Evolutionary conservation across 2,797 vertebrate genomes (phyloP).

Genomic region (Nyctibius grandis): DNA sequence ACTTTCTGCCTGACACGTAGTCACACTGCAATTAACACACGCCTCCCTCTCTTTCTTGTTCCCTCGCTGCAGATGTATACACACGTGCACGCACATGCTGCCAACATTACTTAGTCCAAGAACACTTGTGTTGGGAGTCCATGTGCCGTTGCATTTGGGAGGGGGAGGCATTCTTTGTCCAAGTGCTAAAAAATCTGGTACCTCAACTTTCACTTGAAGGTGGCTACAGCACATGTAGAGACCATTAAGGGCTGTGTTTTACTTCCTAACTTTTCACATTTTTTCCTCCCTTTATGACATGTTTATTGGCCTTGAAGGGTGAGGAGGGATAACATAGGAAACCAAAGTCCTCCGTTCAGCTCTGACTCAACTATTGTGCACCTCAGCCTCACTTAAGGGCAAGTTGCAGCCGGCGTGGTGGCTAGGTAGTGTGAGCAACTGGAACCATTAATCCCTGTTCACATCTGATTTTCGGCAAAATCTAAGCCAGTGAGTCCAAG

Average conservation of each 20-base stretch:
- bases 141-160: background rate
- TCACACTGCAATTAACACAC: background rate
- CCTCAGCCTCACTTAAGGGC: background rate
- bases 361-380: slow-evolving; percentile 15
- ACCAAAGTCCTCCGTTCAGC: background rate
- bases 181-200: slow-evolving; percentile 1
- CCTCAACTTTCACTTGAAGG: slow-evolving; percentile 25
- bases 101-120: background rate
- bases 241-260: slow-evolving; percentile 23
- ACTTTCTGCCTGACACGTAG: background rate
- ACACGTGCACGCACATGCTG: background rate
- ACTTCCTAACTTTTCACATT: slow-evolving; percentile 52
- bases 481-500: slow-evolving; percentile 20
- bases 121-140: background rate
- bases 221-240: background rate
- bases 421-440: background rate
- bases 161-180: background rate
- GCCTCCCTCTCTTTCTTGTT: background rate
- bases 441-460: slow-evolving; percentile 34
- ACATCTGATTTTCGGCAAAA: slow-evolving; percentile 50
- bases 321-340: slow-evolving; percentile 39
- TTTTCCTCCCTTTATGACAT: slow-evolving; percentile 50
- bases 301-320: slow-evolving; percentile 58
- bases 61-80: background rate
- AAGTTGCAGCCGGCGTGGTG: background rate